Evolutionary conservation across 2,797 vertebrate species (phyloP).

Genomic region (Scyliorhinus canicula): DNA sequence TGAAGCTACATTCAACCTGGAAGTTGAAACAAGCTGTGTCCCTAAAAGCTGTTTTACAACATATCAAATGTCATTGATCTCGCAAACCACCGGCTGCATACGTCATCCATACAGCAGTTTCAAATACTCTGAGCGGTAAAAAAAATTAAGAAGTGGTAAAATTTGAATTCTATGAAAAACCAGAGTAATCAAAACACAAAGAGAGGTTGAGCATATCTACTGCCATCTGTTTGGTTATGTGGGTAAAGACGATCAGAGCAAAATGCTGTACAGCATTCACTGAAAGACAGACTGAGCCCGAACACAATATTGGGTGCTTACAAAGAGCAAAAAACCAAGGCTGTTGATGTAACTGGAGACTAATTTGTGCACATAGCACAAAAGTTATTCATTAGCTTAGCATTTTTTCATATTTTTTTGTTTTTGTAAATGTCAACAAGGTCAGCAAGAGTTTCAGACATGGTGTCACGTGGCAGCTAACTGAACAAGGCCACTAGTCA

Average conservation of each 20-base stretch:
- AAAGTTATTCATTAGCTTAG: not conserved
- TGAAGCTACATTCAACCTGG: not conserved
- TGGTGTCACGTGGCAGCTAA: not conserved
- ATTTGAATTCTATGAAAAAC: not conserved
- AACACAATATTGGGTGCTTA: not conserved
- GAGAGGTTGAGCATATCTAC: not conserved
- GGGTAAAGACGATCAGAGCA: not conserved
- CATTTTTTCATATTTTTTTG: not conserved
- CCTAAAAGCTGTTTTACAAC: not conserved
- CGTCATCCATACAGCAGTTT: not conserved
- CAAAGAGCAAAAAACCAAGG: not conserved
- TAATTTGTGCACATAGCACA: not conserved
- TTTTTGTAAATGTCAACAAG: not conserved
- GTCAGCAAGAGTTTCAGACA: not conserved
- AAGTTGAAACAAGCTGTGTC: not conserved
- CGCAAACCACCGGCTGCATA: not conserved
- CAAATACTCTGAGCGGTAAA: not conserved
- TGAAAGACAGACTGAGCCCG: not conserved
- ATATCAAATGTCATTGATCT: not conserved
- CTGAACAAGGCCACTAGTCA: not conserved
- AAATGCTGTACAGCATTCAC: not conserved
- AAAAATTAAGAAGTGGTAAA: not conserved
- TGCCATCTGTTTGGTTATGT: not conserved
- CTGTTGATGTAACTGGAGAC: not conserved
- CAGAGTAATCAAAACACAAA: not conserved